phyloP scores from a whole-genome alignment of 2,888 invertebrate species.

The Dasysyrphus albostriatus region DNA sequence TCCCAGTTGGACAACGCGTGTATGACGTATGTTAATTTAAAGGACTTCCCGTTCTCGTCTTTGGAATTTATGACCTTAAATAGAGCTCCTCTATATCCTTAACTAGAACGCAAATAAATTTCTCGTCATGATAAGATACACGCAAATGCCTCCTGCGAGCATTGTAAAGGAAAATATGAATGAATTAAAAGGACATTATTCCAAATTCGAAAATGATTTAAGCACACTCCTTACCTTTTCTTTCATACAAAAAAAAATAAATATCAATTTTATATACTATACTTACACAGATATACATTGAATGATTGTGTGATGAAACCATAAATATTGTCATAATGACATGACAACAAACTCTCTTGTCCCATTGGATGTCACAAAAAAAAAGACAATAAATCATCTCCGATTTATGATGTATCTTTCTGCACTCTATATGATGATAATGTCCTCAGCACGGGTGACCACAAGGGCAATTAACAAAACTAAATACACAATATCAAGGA shows the following conservation, averaged over 20 bases:
- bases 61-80: constrained; percentile 62
- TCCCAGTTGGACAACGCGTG: constrained; percentile 64
- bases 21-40: constrained; percentile 70
- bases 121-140: constrained; percentile 65
- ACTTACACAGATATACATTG: background rate
- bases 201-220: constrained; percentile 73
- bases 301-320: constrained; percentile 70
- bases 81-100: constrained; percentile 38
- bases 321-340: constrained; percentile 72
- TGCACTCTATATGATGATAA: constrained; percentile 31
- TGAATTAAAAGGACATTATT: constrained; percentile 74
- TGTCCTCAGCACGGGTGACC: constrained; percentile 73
- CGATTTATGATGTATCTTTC: constrained; percentile 67
- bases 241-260: background rate
- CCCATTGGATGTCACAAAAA: constrained; percentile 14
- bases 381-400: constrained; percentile 73
- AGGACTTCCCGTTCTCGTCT: constrained; percentile 35
- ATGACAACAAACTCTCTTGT: constrained; percentile 37
- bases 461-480: constrained; percentile 71
- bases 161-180: constrained; percentile 23
- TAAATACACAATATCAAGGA: constrained; percentile 65
- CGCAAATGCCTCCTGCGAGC: constrained; percentile 49
- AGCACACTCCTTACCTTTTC: background rate
- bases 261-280: background rate
- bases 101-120: constrained; percentile 74